Evolutionary conservation across 2,113 vertebrate species (phyloP).

Genomic region (Vombatus ursinus): DNA sequence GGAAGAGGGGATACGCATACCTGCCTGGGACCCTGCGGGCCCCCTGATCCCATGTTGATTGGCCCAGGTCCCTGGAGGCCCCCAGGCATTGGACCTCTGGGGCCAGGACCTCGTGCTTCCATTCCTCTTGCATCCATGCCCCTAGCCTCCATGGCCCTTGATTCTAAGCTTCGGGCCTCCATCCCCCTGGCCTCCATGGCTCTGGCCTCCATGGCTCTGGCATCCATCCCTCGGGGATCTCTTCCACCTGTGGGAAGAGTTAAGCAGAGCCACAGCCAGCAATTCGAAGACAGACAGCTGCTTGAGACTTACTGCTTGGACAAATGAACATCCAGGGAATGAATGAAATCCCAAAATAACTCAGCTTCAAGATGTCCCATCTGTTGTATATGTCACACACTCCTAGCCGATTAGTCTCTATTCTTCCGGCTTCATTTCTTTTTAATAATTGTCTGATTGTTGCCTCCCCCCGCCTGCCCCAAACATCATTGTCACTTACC

Average conservation of each 20-base stretch:
- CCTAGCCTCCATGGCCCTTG: conserved; percentile 84
- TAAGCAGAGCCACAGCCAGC: not conserved
- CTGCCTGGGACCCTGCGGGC: conserved; percentile 89
- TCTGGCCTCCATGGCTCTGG: conserved; percentile 87
- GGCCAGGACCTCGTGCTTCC: conserved; percentile 90
- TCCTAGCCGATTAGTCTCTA: conserved; percentile 1
- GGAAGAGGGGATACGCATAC: conserved; percentile 76
- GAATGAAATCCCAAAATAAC: not conserved
- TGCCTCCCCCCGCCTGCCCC: not conserved
- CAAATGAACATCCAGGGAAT: conserved; percentile 32
- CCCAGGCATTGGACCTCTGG: conserved; percentile 90
- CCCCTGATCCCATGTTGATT: conserved; percentile 89
- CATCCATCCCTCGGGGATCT: conserved; percentile 87
- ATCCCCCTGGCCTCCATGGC: conserved; percentile 91
- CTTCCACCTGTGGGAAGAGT: conserved; percentile 85
- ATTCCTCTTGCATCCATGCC: conserved; percentile 86
- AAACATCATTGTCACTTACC: not conserved
- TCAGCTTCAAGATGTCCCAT: not conserved
- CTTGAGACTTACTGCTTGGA: conserved; percentile 8
- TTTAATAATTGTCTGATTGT: not conserved
- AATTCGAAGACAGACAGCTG: conserved; percentile 35
- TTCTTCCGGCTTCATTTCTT: not conserved
- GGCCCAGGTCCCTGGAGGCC: conserved; percentile 91
- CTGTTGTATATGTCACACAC: not conserved
- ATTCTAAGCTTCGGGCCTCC: conserved; percentile 83